Conservation (phyloP, 2,888 invertebrate genomes). For the Crossocerus cetratus region DNA sequence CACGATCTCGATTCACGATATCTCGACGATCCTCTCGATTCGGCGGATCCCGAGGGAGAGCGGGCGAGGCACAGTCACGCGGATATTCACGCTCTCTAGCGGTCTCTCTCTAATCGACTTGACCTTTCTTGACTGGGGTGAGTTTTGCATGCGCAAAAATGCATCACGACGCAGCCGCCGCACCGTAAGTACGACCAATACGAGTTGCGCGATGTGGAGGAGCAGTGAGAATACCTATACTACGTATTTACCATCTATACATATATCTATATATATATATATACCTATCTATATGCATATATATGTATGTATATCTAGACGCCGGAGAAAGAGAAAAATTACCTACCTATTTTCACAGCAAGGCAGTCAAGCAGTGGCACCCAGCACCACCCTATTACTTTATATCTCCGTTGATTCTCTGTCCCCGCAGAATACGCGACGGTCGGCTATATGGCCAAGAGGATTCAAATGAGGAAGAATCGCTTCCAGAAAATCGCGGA, state of each 20-base stretch:
- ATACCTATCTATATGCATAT: too few species aligned
- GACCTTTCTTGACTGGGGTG: background rate
- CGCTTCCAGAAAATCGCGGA: slow-evolving; percentile 95
- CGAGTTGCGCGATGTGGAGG: background rate
- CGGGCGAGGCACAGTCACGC: background rate
- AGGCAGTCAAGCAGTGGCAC: background rate
- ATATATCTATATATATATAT: too few species aligned
- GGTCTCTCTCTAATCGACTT: background rate
- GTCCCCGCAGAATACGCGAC: slow-evolving; percentile 92
- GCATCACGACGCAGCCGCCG: background rate
- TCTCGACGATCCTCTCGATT: too few species aligned
- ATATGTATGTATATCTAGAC: too few species aligned
- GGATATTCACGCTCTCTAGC: background rate
- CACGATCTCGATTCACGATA: too few species aligned
- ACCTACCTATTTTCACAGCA: slow-evolving; percentile 17
- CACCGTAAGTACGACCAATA: background rate
- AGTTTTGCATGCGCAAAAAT: slow-evolving; percentile 3
- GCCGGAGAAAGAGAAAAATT: too few species aligned
- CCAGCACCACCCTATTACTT: slow-evolving; percentile 20
- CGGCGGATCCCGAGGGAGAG: too few species aligned
- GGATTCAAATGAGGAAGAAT: slow-evolving; percentile 97
- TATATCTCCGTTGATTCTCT: slow-evolving; percentile 36
- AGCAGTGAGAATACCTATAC: too few species aligned
- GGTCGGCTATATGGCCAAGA: slow-evolving; percentile 98
- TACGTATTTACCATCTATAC: too few species aligned